Evolutionary conservation across 2,888 invertebrate species (phyloP).

Genomic region (Quadriops clusia): DNA sequence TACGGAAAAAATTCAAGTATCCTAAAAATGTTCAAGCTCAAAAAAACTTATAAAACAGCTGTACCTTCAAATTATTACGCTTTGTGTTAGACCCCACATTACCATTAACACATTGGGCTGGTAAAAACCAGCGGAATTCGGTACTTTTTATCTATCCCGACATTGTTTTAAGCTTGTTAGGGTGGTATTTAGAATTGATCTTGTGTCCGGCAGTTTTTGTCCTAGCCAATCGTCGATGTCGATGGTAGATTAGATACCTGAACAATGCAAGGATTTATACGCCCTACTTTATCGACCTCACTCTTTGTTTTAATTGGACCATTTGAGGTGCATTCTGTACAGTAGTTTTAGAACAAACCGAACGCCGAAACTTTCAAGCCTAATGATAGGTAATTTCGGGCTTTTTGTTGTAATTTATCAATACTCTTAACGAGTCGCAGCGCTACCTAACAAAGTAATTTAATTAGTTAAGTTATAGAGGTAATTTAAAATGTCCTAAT

Average conservation of each 20-base stretch:
- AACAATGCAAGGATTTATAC: constrained; percentile 37
- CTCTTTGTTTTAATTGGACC: constrained; percentile 29
- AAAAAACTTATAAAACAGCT: too few relatives aligned
- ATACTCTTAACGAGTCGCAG: background rate
- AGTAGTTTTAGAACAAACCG: constrained; percentile 17
- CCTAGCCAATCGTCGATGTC: constrained; percentile 31
- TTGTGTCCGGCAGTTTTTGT: constrained; percentile 28
- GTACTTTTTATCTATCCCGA: constrained; percentile 12
- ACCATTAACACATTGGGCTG: too few relatives aligned
- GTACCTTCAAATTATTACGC: too few relatives aligned
- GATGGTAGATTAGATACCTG: constrained; percentile 35
- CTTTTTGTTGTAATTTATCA: constrained; percentile 1
- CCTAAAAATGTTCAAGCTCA: too few relatives aligned
- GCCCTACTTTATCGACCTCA: constrained; percentile 31
- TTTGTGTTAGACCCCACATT: too few relatives aligned
- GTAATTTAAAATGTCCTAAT: too few relatives aligned
- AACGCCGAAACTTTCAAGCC: constrained; percentile 6
- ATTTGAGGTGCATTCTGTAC: constrained; percentile 22
- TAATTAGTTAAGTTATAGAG: too few relatives aligned
- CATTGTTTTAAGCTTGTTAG: constrained; percentile 30
- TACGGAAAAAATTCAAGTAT: too few relatives aligned
- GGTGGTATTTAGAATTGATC: constrained; percentile 33
- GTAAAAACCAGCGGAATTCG: too few relatives aligned
- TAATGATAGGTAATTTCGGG: constrained; percentile 7
- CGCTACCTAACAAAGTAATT: too few relatives aligned